These are phyloP conservation scores for Trogon melanurus DNA, from an alignment of 2,113 vertebrate genomes.

Conservation along the genomic window DNA sequence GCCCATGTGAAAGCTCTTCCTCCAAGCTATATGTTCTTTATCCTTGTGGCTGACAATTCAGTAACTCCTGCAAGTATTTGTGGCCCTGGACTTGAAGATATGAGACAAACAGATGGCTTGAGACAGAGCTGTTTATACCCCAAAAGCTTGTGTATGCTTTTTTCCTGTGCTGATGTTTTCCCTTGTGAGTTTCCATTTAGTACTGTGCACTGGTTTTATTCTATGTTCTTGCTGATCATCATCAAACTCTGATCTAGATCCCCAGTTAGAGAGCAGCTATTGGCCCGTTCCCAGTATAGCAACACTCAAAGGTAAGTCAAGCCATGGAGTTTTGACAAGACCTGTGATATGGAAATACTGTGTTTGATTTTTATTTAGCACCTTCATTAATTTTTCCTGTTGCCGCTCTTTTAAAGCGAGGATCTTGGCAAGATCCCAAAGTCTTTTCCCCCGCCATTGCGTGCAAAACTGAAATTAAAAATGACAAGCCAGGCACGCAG, in stretches of 20 bases:
- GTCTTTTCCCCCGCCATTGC: neutral
- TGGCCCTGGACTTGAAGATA: neutral
- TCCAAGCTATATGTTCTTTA: neutral
- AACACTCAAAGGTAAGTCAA: constrained; percentile 48
- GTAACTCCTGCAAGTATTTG: neutral
- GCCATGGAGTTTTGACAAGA: constrained; percentile 9
- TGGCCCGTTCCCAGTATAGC: neutral
- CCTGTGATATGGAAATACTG: constrained; percentile 8
- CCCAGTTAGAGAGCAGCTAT: neutral
- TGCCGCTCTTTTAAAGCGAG: constrained; percentile 22
- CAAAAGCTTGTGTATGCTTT: neutral
- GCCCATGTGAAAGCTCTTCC: neutral
- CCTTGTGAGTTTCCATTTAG: neutral
- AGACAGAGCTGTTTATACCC: neutral
- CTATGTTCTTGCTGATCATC: neutral
- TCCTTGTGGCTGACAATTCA: neutral
- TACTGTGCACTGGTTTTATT: neutral
- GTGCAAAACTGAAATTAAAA: constrained; percentile 24
- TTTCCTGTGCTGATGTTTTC: neutral
- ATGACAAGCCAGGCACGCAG: neutral
- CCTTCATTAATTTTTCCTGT: constrained; percentile 33
- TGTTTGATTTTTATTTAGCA: constrained; percentile 44
- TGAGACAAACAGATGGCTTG: neutral
- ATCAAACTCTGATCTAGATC: neutral
- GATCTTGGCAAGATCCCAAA: constrained; percentile 21